Evolutionary conservation across 2,888 invertebrate genomes (phyloP).

Genomic region (Leuctra nigra): DNA sequence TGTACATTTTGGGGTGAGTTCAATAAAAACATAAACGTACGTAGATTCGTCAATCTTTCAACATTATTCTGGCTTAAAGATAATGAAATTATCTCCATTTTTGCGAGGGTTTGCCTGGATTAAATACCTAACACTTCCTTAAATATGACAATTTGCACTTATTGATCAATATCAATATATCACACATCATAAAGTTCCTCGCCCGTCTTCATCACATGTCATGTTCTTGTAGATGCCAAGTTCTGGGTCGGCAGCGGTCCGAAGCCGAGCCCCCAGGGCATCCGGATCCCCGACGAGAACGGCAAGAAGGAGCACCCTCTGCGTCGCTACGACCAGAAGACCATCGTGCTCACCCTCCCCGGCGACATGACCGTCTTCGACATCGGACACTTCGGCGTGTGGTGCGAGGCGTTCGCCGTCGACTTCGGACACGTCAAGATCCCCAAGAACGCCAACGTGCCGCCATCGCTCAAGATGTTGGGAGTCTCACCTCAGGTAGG

Average conservation of each 20-base stretch:
- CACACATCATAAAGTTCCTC: too few relatives aligned
- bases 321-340: constrained; percentile 75
- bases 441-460: constrained; percentile 69
- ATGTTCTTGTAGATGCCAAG: constrained; percentile 91
- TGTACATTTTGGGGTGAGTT: too few relatives aligned
- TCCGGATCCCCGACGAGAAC: constrained; percentile 85
- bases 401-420: constrained; percentile 90
- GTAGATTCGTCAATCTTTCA: too few relatives aligned
- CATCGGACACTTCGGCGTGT: constrained; percentile 87
- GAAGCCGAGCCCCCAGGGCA: constrained; percentile 74
- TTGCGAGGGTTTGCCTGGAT: too few relatives aligned
- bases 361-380: constrained; percentile 86
- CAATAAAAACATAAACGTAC: too few relatives aligned
- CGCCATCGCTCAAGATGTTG: constrained; percentile 87
- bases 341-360: constrained; percentile 82
- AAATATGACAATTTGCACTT: too few relatives aligned
- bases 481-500: constrained; percentile 91
- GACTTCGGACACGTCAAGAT: constrained; percentile 84
- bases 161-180: too few relatives aligned
- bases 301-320: constrained; percentile 76
- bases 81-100: too few relatives aligned
- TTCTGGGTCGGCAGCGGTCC: constrained; percentile 87
- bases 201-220: too few relatives aligned
- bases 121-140: too few relatives aligned
- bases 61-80: too few relatives aligned